Conservation (phyloP, 2,113 vertebrate species). For the Hippocampus guttulatus region DNA sequence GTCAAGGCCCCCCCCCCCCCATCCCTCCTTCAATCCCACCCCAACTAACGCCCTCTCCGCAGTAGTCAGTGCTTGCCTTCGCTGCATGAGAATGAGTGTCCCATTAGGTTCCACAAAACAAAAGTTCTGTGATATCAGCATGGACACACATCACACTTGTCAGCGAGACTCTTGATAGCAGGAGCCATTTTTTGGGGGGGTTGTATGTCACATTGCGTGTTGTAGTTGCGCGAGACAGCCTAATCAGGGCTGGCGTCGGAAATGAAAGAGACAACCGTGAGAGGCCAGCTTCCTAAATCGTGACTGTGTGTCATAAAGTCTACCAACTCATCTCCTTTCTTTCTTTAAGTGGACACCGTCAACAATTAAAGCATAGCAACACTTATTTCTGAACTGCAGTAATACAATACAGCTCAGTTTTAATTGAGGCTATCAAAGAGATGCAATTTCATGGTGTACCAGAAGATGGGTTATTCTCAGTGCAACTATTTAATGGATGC, state of each 20-base stretch:
- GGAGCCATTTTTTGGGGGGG: neutral
- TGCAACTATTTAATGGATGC: too few relatives aligned
- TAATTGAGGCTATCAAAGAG: neutral
- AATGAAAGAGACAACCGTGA: conserved; percentile 5
- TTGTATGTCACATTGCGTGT: conserved; percentile 7
- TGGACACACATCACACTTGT: conserved; percentile 1
- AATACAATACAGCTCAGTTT: neutral
- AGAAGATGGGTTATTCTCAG: too few relatives aligned
- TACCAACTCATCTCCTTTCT: neutral
- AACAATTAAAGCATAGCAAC: conserved; percentile 13
- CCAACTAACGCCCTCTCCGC: neutral
- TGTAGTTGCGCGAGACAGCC: neutral
- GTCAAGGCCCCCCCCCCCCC: neutral
- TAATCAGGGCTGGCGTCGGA: neutral
- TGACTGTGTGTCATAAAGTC: neutral
- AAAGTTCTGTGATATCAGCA: neutral
- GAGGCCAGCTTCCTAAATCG: conserved; percentile 1
- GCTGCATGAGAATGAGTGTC: neutral
- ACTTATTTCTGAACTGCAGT: neutral
- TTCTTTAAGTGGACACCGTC: neutral
- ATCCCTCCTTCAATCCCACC: too few relatives aligned
- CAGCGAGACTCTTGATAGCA: neutral
- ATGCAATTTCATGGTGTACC: too few relatives aligned
- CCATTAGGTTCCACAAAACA: neutral
- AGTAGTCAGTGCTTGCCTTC: neutral